Conservation (phyloP, 2,797 vertebrate genomes). For the Etheostoma perlongum region DNA sequence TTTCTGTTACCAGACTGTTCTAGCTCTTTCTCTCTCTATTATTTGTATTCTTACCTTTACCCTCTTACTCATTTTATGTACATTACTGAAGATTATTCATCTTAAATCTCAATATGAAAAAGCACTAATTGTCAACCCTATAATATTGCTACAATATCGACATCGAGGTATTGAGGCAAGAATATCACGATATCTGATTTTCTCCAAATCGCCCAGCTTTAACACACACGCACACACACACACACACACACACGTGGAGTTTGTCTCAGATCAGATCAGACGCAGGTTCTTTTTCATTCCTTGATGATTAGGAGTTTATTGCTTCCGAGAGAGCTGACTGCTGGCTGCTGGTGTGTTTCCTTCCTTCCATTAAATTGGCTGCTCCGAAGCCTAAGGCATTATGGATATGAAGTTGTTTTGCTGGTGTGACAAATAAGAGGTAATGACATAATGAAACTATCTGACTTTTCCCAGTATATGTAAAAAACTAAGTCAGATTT, state of each 20-base stretch:
- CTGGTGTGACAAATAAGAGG: conserved; percentile 36
- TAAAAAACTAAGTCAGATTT: conserved; percentile 55
- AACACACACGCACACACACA: background rate
- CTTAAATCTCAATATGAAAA: too few relatives aligned
- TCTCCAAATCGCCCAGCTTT: too few relatives aligned
- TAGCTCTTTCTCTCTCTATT: too few relatives aligned
- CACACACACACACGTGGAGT: conserved; percentile 18
- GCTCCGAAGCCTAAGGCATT: conserved; percentile 29
- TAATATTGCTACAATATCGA: too few relatives aligned
- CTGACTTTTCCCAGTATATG: conserved; percentile 42
- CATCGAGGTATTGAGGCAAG: too few relatives aligned
- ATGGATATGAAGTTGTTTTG: conserved; percentile 47
- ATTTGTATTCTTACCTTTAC: too few relatives aligned
- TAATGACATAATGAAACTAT: conserved; percentile 44
- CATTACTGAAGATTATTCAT: too few relatives aligned
- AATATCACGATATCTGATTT: too few relatives aligned
- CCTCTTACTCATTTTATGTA: too few relatives aligned
- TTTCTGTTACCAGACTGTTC: too few relatives aligned
- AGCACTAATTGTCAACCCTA: too few relatives aligned
- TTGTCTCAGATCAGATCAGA: conserved; percentile 16
- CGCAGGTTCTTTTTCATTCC: conserved; percentile 32
- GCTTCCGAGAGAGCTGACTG: conserved; percentile 33
- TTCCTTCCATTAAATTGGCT: conserved; percentile 48
- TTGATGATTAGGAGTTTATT: conserved; percentile 49
- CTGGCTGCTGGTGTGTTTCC: conserved; percentile 37